Evolutionary conservation across 1,140 invertebrate genomes (phyloP).

Genomic region (Zaprionus davidi): DNA sequence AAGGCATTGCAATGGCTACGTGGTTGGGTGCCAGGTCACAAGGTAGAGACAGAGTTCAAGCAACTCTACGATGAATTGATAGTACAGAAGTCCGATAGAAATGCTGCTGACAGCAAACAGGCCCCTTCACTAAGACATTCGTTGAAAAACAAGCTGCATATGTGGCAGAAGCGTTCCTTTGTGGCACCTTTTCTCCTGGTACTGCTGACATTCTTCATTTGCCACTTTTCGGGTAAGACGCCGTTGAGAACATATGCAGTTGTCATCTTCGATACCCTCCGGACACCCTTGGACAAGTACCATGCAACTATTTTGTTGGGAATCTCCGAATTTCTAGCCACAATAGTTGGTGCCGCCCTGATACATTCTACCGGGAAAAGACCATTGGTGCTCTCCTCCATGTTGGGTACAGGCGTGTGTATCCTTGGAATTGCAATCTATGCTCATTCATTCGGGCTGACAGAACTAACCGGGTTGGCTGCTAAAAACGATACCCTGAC

Average conservation of each 20-base stretch:
- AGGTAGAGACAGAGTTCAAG: slow-evolving; percentile 86
- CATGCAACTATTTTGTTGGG: slow-evolving; percentile 23
- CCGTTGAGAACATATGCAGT: slow-evolving; percentile 89
- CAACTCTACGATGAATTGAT: slow-evolving; percentile 83
- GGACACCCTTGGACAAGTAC: slow-evolving; percentile 13
- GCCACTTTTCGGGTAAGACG: slow-evolving; percentile 88
- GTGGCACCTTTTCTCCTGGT: slow-evolving; percentile 87
- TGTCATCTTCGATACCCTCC: slow-evolving; percentile 86
- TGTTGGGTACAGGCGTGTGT: slow-evolving; percentile 16
- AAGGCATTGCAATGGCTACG: slow-evolving; percentile 87
- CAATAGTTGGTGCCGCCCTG: slow-evolving; percentile 4
- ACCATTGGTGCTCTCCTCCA: slow-evolving; percentile 11
- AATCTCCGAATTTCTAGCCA: slow-evolving; percentile 11
- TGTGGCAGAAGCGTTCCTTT: slow-evolving; percentile 83
- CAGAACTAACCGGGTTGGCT: not conserved
- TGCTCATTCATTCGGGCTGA: not conserved
- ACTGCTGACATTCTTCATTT: slow-evolving; percentile 87
- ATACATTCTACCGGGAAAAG: slow-evolving; percentile 19
- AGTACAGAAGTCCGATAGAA: slow-evolving; percentile 25
- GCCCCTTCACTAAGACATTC: not conserved
- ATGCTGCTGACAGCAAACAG: slow-evolving; percentile 4
- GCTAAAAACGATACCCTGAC: not conserved
- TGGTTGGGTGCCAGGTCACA: slow-evolving; percentile 86
- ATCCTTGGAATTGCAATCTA: slow-evolving; percentile 25
- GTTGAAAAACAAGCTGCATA: slow-evolving; percentile 27